A percentile compares a stretch with the other conserved stretches of the same genome.
Evolutionary conservation across 2,888 invertebrate genomes (phyloP).

Genomic region (Hoplodrina ambigua): DNA sequence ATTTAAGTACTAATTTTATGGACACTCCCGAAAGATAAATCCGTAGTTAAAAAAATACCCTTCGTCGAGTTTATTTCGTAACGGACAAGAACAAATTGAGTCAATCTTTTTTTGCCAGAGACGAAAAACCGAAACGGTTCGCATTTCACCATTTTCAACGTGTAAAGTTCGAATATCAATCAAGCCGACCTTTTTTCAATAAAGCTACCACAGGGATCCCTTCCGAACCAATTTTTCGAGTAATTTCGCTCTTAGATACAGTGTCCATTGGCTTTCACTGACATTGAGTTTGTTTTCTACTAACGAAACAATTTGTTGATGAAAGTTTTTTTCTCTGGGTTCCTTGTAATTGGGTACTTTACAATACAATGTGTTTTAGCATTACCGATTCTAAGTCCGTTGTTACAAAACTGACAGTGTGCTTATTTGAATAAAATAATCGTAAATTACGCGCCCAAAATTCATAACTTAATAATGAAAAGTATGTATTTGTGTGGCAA

Average conservation of each 20-base stretch:
- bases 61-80: constrained; percentile 86
- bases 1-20: constrained; percentile 78
- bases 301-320: constrained; percentile 73
- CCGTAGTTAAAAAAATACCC: constrained; percentile 86
- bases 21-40: constrained; percentile 84
- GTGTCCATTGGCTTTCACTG: constrained; percentile 71
- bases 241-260: constrained; percentile 82
- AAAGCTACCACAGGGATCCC: constrained; percentile 83
- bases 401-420: background rate
- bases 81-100: constrained; percentile 90
- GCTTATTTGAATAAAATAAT: constrained; percentile 17
- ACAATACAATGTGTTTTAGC: background rate
- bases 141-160: constrained; percentile 85
- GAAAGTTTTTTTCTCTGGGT: constrained; percentile 59
- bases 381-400: background rate
- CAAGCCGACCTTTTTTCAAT: constrained; percentile 89
- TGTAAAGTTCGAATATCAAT: constrained; percentile 89
- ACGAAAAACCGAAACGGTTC: constrained; percentile 86
- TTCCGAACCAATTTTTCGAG: constrained; percentile 83
- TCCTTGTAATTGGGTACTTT: constrained; percentile 1
- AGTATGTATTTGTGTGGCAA: background rate
- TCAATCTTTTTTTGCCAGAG: constrained; percentile 87
- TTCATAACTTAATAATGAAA: background rate
- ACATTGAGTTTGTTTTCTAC: constrained; percentile 57
- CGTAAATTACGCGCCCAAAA: constrained; percentile 9